Conservation (phyloP, 2,113 vertebrate species). For the Alectura lathami region DNA sequence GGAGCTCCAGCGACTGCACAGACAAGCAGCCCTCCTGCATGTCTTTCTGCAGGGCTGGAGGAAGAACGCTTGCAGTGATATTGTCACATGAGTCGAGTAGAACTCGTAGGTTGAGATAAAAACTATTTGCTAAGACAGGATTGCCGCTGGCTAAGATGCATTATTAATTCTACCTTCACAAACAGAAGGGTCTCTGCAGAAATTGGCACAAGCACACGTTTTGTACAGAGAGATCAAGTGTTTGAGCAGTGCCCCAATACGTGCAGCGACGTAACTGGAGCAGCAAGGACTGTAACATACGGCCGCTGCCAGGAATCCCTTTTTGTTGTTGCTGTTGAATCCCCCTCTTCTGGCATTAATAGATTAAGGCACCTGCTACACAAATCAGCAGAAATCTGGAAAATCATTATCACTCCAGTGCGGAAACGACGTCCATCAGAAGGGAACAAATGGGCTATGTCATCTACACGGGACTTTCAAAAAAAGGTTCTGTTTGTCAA, state of each 20-base stretch:
- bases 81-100: not conserved
- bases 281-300: not conserved
- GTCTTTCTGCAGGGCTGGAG: not conserved
- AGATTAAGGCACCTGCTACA: conserved; percentile 47
- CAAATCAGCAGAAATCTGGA: conserved; percentile 54
- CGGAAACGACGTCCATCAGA: not conserved
- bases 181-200: not conserved
- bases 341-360: not conserved
- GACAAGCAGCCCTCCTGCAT: fast-evolving
- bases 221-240: not conserved
- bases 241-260: not conserved
- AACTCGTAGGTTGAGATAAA: too few species aligned
- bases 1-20: fast-evolving
- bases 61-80: not conserved
- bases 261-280: not conserved
- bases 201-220: not conserved
- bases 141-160: not conserved
- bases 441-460: conserved; percentile 23
- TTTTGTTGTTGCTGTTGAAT: not conserved
- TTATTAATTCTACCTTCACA: not conserved
- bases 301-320: not conserved
- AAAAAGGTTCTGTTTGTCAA: conserved; percentile 48
- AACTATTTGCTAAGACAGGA: not conserved
- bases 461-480: not conserved
- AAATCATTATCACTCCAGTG: conserved; percentile 37